Base-by-base conservation (phyloP, 2,113 vertebrate genomes). In the Diphyllodes magnificus region DNA sequence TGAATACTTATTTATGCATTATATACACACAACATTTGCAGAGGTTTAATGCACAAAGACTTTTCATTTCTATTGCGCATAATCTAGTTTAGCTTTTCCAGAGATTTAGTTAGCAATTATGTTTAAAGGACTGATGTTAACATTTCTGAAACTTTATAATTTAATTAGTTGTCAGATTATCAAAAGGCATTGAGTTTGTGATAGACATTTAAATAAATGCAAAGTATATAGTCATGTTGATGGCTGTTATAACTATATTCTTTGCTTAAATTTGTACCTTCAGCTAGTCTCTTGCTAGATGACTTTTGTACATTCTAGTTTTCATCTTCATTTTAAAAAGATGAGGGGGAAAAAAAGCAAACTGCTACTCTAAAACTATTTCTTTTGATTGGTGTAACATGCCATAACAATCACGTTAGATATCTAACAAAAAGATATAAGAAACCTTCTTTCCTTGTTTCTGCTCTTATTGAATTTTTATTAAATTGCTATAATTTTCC, bases 401-500 rank as follows among this genome's bases (percentile, higher is more conserved):
- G 96, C 97, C 96, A 91, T 95, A 97, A 97, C 93, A 97, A 97
- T 96, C 88, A 94, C 89, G 95, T 96, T 87, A 94, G 94, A 97
- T 95, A 95, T 96, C 96, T 98, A 97, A 97, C 89, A 95, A 96
- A 97, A 97, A 98, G 95, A 96, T 95, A 77, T 86, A 96, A 95
- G 95, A 96, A 97, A 96, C 96, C 97, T 92, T 97, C 95, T 96
- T 83, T 97, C 93, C 96, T 96, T 97, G 94, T 96, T 97, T 98
- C 95, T 97, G 93, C 93, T 97, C 91, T 97, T 94, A 95, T 78
- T 96, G 96, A 97, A 91, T 95, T 97, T 97, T 98, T 96, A 98
- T 96, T 96, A 97, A 98, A 97, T 96, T 98, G 97, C 96, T 98
- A 79, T 98, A 97, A 98, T 98, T 98, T 98, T 98, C 98, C 93